These are phyloP conservation scores for Bos indicus DNA, from an alignment of 2,113 vertebrate genomes.

Conservation along the genomic window DNA sequence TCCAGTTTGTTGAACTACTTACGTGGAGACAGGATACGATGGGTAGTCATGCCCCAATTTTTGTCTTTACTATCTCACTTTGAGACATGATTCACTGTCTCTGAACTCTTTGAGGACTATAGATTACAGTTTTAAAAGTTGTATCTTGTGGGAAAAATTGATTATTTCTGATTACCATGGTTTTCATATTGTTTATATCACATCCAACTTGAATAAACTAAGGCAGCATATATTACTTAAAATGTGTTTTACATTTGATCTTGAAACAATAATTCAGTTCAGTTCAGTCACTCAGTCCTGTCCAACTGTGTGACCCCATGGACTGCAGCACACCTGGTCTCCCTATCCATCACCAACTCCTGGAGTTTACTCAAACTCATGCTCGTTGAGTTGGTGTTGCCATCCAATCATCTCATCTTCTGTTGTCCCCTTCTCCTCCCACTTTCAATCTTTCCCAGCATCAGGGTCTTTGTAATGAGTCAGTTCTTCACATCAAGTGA, in stretches of 20 bases:
- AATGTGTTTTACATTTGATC: neutral
- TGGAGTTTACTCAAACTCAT: neutral
- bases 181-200: neutral
- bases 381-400: neutral
- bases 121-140: neutral
- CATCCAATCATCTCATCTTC: neutral
- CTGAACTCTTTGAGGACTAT: neutral
- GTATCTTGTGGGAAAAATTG: neutral
- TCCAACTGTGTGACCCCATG: neutral
- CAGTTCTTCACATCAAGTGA: neutral
- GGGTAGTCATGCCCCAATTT: neutral
- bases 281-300: neutral
- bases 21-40: neutral
- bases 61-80: neutral
- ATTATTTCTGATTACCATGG: neutral
- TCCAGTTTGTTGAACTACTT: neutral
- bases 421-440: neutral
- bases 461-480: neutral
- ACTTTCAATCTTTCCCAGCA: neutral
- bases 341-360: neutral
- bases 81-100: neutral
- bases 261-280: neutral
- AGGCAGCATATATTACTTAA: neutral
- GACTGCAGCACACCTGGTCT: accelerated
- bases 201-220: neutral